phyloP scores from a whole-genome alignment of 2,888 invertebrate species.

The Hartigia nigra region DNA sequence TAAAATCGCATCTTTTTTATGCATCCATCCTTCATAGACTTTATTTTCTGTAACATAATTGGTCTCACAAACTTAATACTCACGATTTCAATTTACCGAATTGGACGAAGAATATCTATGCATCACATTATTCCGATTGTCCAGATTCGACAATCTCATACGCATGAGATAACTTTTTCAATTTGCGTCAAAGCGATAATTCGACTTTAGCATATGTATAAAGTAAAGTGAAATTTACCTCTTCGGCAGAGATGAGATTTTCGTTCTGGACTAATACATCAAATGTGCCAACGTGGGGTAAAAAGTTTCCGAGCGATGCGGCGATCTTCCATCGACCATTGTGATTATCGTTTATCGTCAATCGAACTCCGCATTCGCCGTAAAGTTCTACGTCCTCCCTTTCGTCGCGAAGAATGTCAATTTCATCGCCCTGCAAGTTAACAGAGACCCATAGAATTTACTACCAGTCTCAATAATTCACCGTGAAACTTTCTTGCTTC shows the following conservation, averaged over 20 bases:
- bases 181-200: not conserved
- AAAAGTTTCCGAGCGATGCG: constrained; percentile 8
- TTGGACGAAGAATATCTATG: not conserved
- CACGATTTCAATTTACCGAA: not conserved
- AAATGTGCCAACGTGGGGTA: not conserved
- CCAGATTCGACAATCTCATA: not conserved
- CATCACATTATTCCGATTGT: not conserved
- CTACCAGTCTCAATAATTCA: not conserved
- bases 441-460: not conserved
- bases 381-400: constrained; percentile 22
- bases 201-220: not conserved
- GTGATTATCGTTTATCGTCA: constrained; percentile 21
- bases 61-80: not conserved
- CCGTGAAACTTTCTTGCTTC: not conserved
- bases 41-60: not conserved
- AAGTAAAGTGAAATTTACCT: not conserved
- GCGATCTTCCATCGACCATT: constrained; percentile 30
- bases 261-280: not conserved
- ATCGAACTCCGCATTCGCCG: constrained; percentile 37
- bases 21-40: not conserved
- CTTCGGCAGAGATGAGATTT: not conserved
- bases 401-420: not conserved
- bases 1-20: no score
- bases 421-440: constrained; percentile 4
- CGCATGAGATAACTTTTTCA: not conserved